Conservation (phyloP, 2,888 invertebrate species). For the Eristalis arbustorum region DNA sequence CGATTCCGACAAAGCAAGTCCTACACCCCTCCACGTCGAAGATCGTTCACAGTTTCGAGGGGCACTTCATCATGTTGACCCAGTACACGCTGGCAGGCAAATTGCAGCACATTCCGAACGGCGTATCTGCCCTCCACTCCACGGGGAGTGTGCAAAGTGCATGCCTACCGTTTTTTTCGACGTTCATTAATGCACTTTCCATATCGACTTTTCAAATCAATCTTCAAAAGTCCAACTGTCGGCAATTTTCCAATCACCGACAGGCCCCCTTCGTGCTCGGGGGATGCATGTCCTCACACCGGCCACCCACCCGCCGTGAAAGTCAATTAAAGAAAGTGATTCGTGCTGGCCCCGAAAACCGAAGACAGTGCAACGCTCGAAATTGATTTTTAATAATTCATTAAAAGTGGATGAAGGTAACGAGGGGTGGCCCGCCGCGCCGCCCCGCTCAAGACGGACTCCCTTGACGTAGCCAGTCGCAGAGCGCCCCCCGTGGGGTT, state of each 20-base stretch:
- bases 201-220: conserved; percentile 17
- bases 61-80: neutral
- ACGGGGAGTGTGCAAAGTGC: neutral
- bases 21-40: neutral
- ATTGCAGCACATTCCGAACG: neutral
- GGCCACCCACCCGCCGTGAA: neutral
- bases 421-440: conserved; percentile 1
- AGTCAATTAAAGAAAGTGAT: conserved; percentile 62
- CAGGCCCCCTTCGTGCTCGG: neutral
- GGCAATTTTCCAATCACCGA: conserved; percentile 38
- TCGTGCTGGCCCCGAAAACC: conserved; percentile 12
- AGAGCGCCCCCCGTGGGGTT: neutral
- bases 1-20: neutral
- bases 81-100: neutral
- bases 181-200: conserved; percentile 30
- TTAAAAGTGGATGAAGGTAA: conserved; percentile 66
- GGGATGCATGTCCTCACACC: neutral
- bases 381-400: conserved; percentile 70
- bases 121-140: neutral
- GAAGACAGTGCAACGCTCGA: conserved; percentile 46
- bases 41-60: neutral
- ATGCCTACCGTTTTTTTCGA: neutral
- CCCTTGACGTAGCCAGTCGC: conserved; percentile 23
- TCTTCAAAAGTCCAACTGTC: conserved; percentile 20
- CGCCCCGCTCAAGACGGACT: conserved; percentile 34